These are phyloP conservation scores for Bombus superbus DNA, from an alignment of 1,140 invertebrate species.

Conservation along the genomic window DNA sequence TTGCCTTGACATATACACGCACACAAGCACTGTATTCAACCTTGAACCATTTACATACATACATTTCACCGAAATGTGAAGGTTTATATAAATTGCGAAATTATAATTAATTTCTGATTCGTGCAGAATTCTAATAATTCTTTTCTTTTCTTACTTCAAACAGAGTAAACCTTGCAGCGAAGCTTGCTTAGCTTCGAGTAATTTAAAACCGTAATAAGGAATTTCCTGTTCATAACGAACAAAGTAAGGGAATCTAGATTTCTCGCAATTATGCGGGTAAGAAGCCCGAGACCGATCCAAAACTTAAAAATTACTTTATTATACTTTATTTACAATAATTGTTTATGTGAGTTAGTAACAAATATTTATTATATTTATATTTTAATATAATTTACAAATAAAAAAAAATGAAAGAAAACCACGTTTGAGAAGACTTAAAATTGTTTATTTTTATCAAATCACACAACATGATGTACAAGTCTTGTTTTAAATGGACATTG, in stretches of 20 bases:
- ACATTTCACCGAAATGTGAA: conserved; percentile 44
- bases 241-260: conserved; percentile 43
- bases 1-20: not conserved
- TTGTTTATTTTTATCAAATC: conserved; percentile 77
- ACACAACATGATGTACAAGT: conserved; percentile 75
- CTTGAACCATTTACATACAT: conserved; percentile 74
- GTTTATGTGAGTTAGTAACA: not conserved
- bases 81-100: conserved; percentile 71
- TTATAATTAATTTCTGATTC: conserved; percentile 70
- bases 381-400: not conserved
- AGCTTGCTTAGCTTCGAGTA: conserved; percentile 30
- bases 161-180: conserved; percentile 15
- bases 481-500: conserved; percentile 56
- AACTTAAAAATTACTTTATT: not conserved
- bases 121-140: conserved; percentile 58
- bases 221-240: conserved; percentile 75
- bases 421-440: conserved; percentile 58
- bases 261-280: not conserved
- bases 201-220: conserved; percentile 71
- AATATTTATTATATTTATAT: conserved; percentile 3
- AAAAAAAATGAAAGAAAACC: conserved; percentile 8
- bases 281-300: not conserved
- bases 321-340: not conserved
- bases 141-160: conserved; percentile 57
- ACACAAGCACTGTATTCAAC: conserved; percentile 53